Base-by-base conservation (phyloP, 2,888 invertebrate species). In the Cremastobaeus sp. region DNA sequence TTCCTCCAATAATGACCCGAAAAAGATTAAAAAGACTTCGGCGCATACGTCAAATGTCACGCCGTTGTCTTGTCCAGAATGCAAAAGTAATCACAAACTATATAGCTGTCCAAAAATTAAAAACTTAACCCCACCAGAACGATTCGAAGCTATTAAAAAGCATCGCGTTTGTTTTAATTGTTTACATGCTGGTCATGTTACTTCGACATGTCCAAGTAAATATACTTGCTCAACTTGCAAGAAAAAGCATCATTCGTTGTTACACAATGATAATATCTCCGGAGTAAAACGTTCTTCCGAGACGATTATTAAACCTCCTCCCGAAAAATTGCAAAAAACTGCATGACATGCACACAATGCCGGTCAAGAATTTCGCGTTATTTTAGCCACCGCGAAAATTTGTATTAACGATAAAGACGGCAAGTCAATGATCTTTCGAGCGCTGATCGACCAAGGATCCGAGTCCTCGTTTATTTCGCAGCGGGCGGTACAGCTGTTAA, bases 141-240 rank as follows among this genome's bases (percentile, higher is more conserved):
- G 48, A 2, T 17, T 17, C 2, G 39, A 62, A 6, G 28, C 32
- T 1, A 28, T 45, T 3, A 12, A 18, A n/a, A 62, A 45, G 6
- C 48, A 30, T 21, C 21, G 50, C 0, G 39, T 47, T 11, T 62
- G 60, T 37, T 62, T 62, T 21, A 62, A 45, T 17, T 62, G 60
- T n/a, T 14, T 62, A 11, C 4, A 30, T 9, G 4, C 20, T 15
- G 28, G 37, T 9, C 60, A 62, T 39, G 37, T 39, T 3, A 30
- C 15, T 1, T 20, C 25, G 1, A n/a, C 11, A 1, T 62, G 60
- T 35, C 28, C 48, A n/a, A 45, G 37, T 21, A 62, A 62, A 28
- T 9, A 18, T n/a, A 12, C 32, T 0, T 48, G 48, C n/a, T 17
- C 12, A 8, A 8, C 30, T 5, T 45, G 45, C 12, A 8, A 5